Base-by-base conservation (phyloP, 2,797 vertebrate genomes). In the Hydrolagus colliei region DNA sequence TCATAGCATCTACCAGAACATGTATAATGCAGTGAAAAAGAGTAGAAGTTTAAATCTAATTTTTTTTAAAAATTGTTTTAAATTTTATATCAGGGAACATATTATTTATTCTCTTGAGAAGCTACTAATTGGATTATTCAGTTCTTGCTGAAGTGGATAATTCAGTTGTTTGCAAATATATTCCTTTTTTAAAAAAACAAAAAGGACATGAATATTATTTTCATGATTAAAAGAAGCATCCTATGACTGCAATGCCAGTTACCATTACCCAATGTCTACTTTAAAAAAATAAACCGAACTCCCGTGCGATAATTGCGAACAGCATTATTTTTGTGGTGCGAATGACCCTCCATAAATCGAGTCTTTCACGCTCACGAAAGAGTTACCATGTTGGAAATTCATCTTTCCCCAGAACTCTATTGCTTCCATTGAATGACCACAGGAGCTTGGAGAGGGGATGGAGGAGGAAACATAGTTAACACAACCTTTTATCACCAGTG, bases 291-390 rank as follows among this genome's bases (percentile, higher is more conserved):
- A 73, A 84, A 71, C 32, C 12, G 52, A 20, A 4, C 79, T 84
- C 65, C 27, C 9, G 9, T 8, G 16, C 71, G 65, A 67, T 27
- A n/a, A 61, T 79, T 82, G 63, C 9, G 67, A 82, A 41, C 63
- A 65, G 68, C 32, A 52, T 9, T 35, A 16, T n/a, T 68, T 84
- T 65, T 1, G 10, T 82, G 35, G n/a, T 68, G 11, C 65, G 62
- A 65, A 80, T 41, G 16, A 82, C 65, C 41, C 65, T 71, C 32
- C 79, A 71, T 84, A 41, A 71, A 84, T 67, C 16, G 65, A 12
- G 79, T 84, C 27, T 71, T 84, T 71, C 27, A 10, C n/a, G 9
- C 79, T 1, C 32, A 16, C 41, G 63, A 68, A 71, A 71, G 79
- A 35, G 32, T 67, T 14, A 41, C 79, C 79, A 84, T 84, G 41